Evolutionary conservation across 1,140 invertebrate genomes (phyloP).

Genomic region (Drusus annulatus): DNA sequence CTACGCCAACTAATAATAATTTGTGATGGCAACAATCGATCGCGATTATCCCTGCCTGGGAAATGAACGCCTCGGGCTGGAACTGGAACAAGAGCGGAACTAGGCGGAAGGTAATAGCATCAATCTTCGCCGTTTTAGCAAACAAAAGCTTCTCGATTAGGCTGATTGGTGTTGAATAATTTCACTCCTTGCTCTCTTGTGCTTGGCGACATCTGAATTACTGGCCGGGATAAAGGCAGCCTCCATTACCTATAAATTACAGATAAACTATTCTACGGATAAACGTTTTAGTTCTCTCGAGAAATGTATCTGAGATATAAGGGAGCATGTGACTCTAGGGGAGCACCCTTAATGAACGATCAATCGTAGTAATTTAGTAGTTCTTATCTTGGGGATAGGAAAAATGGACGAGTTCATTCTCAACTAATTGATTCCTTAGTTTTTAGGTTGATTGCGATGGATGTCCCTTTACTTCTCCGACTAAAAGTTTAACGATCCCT

Average conservation of each 20-base stretch:
- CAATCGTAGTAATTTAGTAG: slow-evolving; percentile 9
- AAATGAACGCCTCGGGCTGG: too few relatives aligned
- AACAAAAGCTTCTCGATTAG: slow-evolving; percentile 35
- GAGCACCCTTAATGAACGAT: slow-evolving; percentile 21
- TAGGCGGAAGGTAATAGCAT: too few relatives aligned
- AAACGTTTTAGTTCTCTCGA: slow-evolving; percentile 32
- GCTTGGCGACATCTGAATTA: slow-evolving; percentile 31
- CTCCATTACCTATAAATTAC: slow-evolving; percentile 34
- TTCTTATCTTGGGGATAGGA: neutral
- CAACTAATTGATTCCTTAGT: neutral
- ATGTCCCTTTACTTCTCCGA: too few relatives aligned
- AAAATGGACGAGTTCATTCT: neutral
- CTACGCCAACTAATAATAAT: too few relatives aligned
- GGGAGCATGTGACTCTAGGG: neutral
- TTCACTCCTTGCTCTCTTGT: neutral
- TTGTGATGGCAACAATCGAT: too few relatives aligned
- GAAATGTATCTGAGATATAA: slow-evolving; percentile 29
- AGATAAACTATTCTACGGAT: slow-evolving; percentile 36
- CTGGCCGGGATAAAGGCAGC: neutral
- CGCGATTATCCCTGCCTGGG: too few relatives aligned
- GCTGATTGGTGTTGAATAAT: slow-evolving; percentile 35
- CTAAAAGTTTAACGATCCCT: too few relatives aligned
- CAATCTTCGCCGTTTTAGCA: slow-evolving; percentile 20
- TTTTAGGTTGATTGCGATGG: too few relatives aligned
- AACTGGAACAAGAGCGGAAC: too few relatives aligned